Conservation (phyloP, 1,140 invertebrate species). For the Papilio polytes region DNA sequence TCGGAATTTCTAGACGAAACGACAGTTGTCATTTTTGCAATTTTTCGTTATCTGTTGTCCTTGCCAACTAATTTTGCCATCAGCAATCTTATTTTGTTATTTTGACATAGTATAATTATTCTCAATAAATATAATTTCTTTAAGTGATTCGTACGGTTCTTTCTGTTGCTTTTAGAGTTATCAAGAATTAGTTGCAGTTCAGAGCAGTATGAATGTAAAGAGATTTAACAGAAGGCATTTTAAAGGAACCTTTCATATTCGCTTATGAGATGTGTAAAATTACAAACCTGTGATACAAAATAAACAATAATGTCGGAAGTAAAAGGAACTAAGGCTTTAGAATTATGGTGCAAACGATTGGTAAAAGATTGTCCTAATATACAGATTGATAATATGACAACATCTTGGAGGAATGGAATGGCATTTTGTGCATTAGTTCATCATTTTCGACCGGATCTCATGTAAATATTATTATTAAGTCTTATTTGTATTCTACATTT, state of each 20-base stretch:
- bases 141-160: conserved; percentile 44
- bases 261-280: conserved; percentile 40
- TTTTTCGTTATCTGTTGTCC: conserved; percentile 27
- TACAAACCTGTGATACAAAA: conserved; percentile 43
- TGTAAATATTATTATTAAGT: conserved; percentile 88
- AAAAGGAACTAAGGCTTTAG: conserved; percentile 93
- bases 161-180: conserved; percentile 21
- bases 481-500: conserved; percentile 36
- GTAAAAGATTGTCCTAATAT: conserved; percentile 95
- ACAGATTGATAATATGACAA: conserved; percentile 95
- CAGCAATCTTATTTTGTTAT: conserved; percentile 26
- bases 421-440: conserved; percentile 98
- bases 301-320: conserved; percentile 89
- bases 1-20: not conserved
- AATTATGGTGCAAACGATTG: conserved; percentile 94
- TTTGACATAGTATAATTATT: conserved; percentile 41
- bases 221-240: conserved; percentile 8
- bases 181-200: not conserved
- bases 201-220: conserved; percentile 31
- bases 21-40: conserved; percentile 39
- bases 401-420: conserved; percentile 96
- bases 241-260: conserved; percentile 34
- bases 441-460: conserved; percentile 96
- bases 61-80: conserved; percentile 47
- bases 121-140: conserved; percentile 40